Conservation (phyloP, 2,113 vertebrate genomes). For the Microcebus ravelobensis region DNA sequence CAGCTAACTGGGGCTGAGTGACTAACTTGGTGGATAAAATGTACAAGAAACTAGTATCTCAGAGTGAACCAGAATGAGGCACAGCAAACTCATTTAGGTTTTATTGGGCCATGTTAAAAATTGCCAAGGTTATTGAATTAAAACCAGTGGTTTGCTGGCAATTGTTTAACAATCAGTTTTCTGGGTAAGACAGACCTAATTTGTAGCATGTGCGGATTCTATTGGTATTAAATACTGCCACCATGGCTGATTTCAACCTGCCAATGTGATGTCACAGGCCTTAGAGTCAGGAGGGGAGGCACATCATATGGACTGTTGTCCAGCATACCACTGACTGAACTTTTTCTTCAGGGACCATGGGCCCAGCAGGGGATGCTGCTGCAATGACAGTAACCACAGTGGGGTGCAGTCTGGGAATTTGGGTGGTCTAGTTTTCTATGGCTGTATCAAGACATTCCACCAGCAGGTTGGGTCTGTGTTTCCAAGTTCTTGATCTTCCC, state of each 20-base stretch:
- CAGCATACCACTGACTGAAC: rapidly evolving
- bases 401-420: neutral
- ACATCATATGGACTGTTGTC: rapidly evolving
- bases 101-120: neutral
- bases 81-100: neutral
- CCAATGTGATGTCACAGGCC: rapidly evolving
- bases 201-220: neutral
- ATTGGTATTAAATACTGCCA: neutral
- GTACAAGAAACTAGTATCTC: neutral
- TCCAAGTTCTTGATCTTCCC: neutral
- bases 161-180: neutral
- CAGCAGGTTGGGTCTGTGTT: neutral
- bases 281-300: neutral
- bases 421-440: neutral
- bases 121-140: neutral
- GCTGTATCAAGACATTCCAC: neutral
- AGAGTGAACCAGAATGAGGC: neutral
- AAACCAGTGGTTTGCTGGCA: neutral
- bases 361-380: too few relatives aligned
- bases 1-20: neutral
- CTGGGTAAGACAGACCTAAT: neutral
- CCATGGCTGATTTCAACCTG: neutral
- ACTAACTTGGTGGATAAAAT: neutral
- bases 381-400: rapidly evolving
- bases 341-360: neutral